phyloP scores from a whole-genome alignment of 2,888 invertebrate genomes.

The Eupithecia dodoneata region DNA sequence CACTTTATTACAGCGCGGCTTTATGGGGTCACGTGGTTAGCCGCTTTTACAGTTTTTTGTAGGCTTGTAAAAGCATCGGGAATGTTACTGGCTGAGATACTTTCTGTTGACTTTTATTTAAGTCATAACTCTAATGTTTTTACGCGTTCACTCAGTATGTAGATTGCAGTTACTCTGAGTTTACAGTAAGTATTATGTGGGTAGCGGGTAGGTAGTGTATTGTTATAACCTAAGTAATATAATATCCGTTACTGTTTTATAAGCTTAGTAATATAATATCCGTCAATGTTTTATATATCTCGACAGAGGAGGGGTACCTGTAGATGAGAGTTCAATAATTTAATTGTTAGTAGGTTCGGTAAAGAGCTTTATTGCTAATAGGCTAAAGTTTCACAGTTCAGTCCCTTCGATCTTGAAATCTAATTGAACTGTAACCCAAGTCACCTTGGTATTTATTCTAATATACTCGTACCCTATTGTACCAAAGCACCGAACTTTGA shows the following conservation, averaged over 20 bases:
- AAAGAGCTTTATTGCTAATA: neutral
- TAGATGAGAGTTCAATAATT: neutral
- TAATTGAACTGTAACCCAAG: neutral
- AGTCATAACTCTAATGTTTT: slow-evolving; percentile 4
- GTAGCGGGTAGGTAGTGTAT: neutral
- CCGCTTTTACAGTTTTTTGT: neutral
- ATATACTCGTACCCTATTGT: slow-evolving; percentile 9
- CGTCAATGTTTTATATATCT: neutral
- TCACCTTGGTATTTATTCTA: neutral
- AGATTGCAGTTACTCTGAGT: neutral
- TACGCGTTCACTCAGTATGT: neutral
- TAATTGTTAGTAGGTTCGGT: neutral
- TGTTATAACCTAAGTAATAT: neutral
- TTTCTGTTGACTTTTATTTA: slow-evolving; percentile 4
- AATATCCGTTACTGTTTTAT: neutral
- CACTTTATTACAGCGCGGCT: slow-evolving; percentile 16
- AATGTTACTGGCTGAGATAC: slow-evolving; percentile 2
- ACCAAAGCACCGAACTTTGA: slow-evolving; percentile 25
- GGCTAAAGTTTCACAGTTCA: neutral
- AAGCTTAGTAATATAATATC: no score
- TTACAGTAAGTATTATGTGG: neutral
- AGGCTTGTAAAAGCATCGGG: slow-evolving; percentile 3
- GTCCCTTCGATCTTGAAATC: neutral
- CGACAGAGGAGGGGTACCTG: neutral
- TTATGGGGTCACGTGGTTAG: slow-evolving; percentile 16